A percentile compares a stretch with the other conserved stretches of the same genome.
These are phyloP conservation scores for Lethenteron reissneri DNA, from an alignment of 2,113 vertebrate species.

Conservation along the genomic window DNA sequence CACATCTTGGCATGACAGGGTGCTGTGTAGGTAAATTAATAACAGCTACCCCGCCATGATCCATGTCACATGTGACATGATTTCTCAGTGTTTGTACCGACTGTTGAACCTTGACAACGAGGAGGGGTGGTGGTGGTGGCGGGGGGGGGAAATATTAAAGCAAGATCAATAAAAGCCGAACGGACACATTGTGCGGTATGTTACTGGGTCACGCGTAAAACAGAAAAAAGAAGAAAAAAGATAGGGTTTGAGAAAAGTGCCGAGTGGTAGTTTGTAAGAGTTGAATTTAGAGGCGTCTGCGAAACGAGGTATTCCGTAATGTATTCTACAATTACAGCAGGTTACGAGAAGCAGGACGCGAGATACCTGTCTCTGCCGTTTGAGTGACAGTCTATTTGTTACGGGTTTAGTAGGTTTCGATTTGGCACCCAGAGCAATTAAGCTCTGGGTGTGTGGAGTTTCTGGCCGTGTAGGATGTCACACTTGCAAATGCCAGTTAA, in stretches of 20 bases:
- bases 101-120: background rate
- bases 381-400: constrained; percentile 6
- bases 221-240: background rate
- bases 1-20: constrained; percentile 3
- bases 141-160: background rate
- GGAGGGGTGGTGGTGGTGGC: background rate
- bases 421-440: constrained; percentile 4
- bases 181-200: background rate
- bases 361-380: background rate
- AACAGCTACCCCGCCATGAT: background rate
- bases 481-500: too few species aligned
- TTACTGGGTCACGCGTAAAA: background rate
- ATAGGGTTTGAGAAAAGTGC: background rate
- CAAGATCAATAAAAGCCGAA: background rate
- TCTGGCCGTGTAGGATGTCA: background rate
- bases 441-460: constrained; percentile 1
- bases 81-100: background rate
- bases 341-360: too few species aligned
- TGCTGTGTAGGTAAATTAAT: constrained; percentile 4
- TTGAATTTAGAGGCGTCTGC: background rate
- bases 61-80: constrained; percentile 2
- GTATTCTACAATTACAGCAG: too few species aligned
- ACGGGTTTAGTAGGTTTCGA: constrained; percentile 5
- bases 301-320: background rate
- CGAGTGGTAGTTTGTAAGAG: constrained; percentile 1